phyloP scores from a whole-genome alignment of 2,797 vertebrate genomes.

The Neopelma chrysocephalum region DNA sequence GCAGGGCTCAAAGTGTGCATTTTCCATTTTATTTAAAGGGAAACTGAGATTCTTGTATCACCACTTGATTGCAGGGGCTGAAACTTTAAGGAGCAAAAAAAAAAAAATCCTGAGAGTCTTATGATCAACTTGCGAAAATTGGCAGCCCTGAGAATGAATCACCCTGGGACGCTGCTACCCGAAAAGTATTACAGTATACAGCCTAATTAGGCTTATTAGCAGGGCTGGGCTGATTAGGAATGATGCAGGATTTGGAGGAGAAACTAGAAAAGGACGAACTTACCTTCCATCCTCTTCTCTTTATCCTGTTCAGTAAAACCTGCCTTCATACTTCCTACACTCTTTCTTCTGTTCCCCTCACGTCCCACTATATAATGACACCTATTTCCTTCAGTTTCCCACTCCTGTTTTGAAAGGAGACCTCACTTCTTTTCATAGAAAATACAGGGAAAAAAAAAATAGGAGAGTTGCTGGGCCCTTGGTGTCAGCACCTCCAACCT shows the following conservation, averaged over 20 bases:
- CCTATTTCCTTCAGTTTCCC: neutral
- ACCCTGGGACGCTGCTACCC: neutral
- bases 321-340: accelerated
- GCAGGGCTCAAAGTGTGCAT: accelerated
- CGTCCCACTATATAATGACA: neutral
- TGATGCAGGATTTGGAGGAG: neutral
- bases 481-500: neutral
- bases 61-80: neutral
- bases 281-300: neutral
- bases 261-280: neutral
- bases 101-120: neutral
- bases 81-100: neutral
- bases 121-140: slow-evolving; percentile 31
- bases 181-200: neutral
- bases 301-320: neutral
- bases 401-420: neutral
- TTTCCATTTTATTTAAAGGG: neutral
- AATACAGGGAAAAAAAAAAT: neutral
- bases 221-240: neutral
- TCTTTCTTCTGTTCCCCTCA: neutral
- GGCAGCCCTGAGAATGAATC: neutral
- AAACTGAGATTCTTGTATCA: neutral
- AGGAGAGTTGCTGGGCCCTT: neutral
- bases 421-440: neutral
- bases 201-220: neutral